Evolutionary conservation across 2,888 invertebrate genomes (phyloP), one percentile per base, ranked within the genome.

Genomic region (Pardosa pseudoannulata): DNA sequence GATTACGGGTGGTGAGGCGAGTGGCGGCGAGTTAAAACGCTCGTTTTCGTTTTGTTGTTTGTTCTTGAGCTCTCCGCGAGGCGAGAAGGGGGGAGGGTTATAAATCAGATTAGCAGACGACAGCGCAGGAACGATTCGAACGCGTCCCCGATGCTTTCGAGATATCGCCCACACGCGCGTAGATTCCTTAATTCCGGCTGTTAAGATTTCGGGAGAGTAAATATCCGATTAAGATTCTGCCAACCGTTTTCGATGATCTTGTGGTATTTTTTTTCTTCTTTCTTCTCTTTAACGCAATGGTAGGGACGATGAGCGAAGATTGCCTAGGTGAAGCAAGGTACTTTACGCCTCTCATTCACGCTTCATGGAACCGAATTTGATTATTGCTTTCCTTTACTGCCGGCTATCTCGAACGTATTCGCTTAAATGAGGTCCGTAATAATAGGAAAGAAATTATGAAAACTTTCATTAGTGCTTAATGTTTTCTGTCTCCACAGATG

Each of bases 101-200:
- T 83, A 83, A 83, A 83, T 83, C 76, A 76, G 82, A 83, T 83
- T 83, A 83, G 76, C 46, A 36, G 67, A 31, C 36, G 36, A 67
- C 32, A 67, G 32, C 28, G 36, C 32, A 56, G 16, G 23, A 56
- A 23, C 23, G 56, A 23, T 46, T 67, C 36, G 36, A 67, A 67
- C 27, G 19, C 32, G 31, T 67, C 19, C 32, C 23, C n/a, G 36
- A 67, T 32, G 36, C 19, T 19, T 32, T 31, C 19, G 32, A 31
- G n/a, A 67, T 67, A 36, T 67, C 31, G n/a, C 32, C 36, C 36
- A 32, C 32, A 3, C 32, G 36, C 32, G 36, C 28, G n/a, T 31
- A 19, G 67, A 67, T 67, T 67, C 67, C 29, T 29, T 65, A 29
- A 65, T 29, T 65, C 16, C 29, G 2, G 27, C 65, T n/a, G 65